These are phyloP conservation scores for Tetramorium simillimum DNA, from an alignment of 1,140 invertebrate genomes.

Conservation along the genomic window DNA sequence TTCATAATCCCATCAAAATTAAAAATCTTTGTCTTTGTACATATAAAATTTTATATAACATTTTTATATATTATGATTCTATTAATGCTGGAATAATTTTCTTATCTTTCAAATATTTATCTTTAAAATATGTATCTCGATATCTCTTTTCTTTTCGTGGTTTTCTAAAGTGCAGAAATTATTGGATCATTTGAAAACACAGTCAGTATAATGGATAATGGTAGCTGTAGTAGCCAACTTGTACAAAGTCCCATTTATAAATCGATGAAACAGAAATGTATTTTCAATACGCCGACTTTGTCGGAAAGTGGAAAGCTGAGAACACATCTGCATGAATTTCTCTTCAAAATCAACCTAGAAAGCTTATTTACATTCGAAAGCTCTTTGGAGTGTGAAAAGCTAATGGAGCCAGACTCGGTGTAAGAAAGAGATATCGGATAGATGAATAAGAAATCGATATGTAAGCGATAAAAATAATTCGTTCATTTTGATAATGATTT, in stretches of 20 bases:
- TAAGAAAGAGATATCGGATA: conserved; percentile 38
- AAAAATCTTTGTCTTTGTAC: background rate
- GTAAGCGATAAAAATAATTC: background rate
- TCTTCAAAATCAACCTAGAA: conserved; percentile 42
- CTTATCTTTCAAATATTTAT: background rate
- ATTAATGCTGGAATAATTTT: background rate
- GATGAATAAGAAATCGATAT: conserved; percentile 21
- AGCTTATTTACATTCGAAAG: conserved; percentile 41
- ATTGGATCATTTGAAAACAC: conserved; percentile 2
- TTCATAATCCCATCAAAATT: background rate
- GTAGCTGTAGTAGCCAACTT: background rate
- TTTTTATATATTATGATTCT: background rate
- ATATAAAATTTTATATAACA: background rate
- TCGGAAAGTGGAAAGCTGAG: conserved; percentile 32
- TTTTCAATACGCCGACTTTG: conserved; percentile 33
- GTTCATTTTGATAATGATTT: conserved; percentile 11
- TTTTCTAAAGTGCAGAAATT: background rate
- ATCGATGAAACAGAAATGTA: conserved; percentile 27
- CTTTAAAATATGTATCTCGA: background rate
- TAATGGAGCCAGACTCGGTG: conserved; percentile 38
- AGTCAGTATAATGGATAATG: conserved; percentile 10
- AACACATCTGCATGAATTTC: conserved; percentile 48
- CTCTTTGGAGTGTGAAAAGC: conserved; percentile 28
- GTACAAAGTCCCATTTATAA: conserved; percentile 24
- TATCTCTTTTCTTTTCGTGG: background rate